Evolutionary conservation across 2,888 invertebrate genomes (phyloP), one percentile per base, ranked within the genome.

Genomic region (Fissipunctia ypsillon): DNA sequence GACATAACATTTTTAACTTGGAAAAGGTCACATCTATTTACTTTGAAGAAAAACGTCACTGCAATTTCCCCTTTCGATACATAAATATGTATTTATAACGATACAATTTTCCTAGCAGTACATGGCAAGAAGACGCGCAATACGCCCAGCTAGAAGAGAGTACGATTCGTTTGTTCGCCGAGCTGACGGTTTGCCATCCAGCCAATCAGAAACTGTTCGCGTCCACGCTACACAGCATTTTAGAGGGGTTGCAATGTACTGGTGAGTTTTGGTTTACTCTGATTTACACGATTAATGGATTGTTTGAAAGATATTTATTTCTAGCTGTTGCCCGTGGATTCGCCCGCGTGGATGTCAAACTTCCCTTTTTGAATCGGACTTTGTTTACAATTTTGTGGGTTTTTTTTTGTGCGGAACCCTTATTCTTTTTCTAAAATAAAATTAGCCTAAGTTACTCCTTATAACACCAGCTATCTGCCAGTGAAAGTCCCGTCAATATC

Each of bases 121-220:
- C 95, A 1, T 96, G 96, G 96, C 94, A 95, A 81, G 96, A 95
- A 76, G 93, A 93, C 70, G 91, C 94, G 0, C 90, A 93, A 12
- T 97, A 97, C 83, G 97, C 97, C 1, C 96, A 97, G 61, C 92
- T 98, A 70, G 98, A 98, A 90, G 97, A 98, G 87, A 97, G 98
- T 25, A 98, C 98, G 61, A 98, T 99, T 56, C 97, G 98, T 81
- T 97, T 99, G 91, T 97, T 99, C 87, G 97, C 98, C 0, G 97
- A 98, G 88, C 97, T 98, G 87, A 98, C 98, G 68, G 97, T 98
- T 89, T 98, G 98, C 90, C 99, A 99, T 93, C 97, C 97, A 0
- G 97, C 96, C 67, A 99, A 99, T 94, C 99, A 99, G 94, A 97
- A 97, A 82, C 96, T 98, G 61, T 97, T 99, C 74, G 98, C 99